Percentiles rank a stretch among this genome's conserved stretches.
phyloP scores from a whole-genome alignment of 2,113 vertebrate genomes.

The Dipodomys spectabilis region DNA sequence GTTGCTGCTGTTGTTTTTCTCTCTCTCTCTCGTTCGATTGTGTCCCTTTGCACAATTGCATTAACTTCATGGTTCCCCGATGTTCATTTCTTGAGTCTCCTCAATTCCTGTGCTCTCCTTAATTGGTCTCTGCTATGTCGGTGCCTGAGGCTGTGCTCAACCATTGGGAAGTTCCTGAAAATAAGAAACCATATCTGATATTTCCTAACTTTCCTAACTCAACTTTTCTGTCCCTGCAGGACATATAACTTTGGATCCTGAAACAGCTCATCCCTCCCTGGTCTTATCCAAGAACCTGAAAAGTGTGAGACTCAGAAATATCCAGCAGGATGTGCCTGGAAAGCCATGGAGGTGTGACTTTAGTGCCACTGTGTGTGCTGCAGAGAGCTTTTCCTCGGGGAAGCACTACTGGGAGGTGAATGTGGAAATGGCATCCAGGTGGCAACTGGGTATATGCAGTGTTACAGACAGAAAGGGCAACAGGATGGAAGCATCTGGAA shows the following conservation, averaged over 20 bases:
- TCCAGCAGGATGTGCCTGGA: background rate
- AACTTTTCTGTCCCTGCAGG: conserved; percentile 58
- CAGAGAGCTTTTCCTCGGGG: conserved; percentile 65
- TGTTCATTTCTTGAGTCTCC: background rate
- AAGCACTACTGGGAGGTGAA: conserved; percentile 79
- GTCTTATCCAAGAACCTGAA: conserved; percentile 66
- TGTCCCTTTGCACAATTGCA: background rate
- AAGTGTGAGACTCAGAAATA: conserved; percentile 28
- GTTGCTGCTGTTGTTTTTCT: background rate
- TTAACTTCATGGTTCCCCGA: background rate
- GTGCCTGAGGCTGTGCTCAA: background rate
- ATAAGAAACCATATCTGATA: background rate
- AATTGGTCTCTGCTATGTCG: background rate
- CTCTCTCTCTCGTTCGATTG: background rate
- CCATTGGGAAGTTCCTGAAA: fast-evolving
- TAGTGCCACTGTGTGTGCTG: conserved; percentile 52
- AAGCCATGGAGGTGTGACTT: background rate
- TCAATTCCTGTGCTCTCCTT: background rate
- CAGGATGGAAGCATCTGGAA: background rate
- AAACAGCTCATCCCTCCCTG: conserved; percentile 54
- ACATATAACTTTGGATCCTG: conserved; percentile 70
- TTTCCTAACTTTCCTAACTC: background rate
- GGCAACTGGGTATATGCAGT: conserved; percentile 87
- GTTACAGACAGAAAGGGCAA: conserved; percentile 72
- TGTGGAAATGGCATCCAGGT: conserved; percentile 67